Percentiles rank a stretch among this genome's conserved stretches.
phyloP scores from a whole-genome alignment of 2,797 vertebrate species.

The Heliangelus exortis region DNA sequence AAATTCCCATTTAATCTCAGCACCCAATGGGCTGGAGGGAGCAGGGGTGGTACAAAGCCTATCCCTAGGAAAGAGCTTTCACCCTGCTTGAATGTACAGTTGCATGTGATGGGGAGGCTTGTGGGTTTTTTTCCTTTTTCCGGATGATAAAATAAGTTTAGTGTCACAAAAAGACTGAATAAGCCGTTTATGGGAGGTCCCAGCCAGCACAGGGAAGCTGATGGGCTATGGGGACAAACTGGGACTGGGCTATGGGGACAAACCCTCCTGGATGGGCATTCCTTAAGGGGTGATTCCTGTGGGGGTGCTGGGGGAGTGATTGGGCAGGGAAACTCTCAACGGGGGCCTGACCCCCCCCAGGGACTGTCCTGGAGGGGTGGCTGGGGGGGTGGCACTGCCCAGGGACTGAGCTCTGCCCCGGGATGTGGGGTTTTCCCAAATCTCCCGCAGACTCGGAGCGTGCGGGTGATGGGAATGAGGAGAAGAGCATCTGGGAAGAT shows the following conservation, averaged over 20 bases:
- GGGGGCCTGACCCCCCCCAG: accelerated
- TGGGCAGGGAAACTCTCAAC: neutral
- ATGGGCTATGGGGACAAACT: accelerated
- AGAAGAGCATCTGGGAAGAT: accelerated
- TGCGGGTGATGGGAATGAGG: neutral
- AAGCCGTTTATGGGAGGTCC: accelerated
- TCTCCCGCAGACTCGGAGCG: too few species aligned
- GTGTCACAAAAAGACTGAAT: accelerated
- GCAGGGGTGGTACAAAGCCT: neutral
- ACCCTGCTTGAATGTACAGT: accelerated
- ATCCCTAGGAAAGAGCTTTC: accelerated
- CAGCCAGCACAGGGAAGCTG: accelerated
- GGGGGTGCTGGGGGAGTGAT: too few species aligned
- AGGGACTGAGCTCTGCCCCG: neutral
- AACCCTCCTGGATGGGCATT: accelerated
- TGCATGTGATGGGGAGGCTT: accelerated
- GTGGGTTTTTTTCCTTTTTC: neutral
- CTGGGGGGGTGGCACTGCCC: neutral
- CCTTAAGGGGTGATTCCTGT: accelerated
- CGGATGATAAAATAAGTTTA: neutral
- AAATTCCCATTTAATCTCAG: neutral
- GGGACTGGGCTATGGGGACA: neutral
- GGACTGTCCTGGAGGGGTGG: too few species aligned
- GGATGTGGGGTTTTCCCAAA: neutral
- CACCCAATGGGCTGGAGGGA: accelerated